phyloP scores from a whole-genome alignment of 2,888 invertebrate species.

The Papilio gigon region DNA sequence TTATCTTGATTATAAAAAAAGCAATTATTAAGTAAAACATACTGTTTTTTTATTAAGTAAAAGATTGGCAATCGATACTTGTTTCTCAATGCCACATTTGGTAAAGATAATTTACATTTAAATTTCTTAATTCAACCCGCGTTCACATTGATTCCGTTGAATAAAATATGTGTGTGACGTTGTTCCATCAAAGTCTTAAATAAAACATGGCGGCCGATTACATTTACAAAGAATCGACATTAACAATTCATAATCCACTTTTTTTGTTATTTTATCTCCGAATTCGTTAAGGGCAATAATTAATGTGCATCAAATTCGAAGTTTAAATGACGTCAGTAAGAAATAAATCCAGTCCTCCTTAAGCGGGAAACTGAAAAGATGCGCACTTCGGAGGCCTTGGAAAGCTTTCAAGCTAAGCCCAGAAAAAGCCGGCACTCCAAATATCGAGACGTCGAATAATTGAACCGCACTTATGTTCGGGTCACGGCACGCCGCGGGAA shows the following conservation, averaged over 20 bases:
- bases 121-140: slow-evolving; percentile 16
- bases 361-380: slow-evolving; percentile 23
- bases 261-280: slow-evolving; percentile 26
- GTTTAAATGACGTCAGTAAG: slow-evolving; percentile 21
- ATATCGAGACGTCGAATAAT: slow-evolving; percentile 34
- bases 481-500: slow-evolving; percentile 28
- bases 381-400: slow-evolving; percentile 24
- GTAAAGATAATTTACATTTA: neutral
- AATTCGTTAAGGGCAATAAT: slow-evolving; percentile 15
- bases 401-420: slow-evolving; percentile 27
- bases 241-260: slow-evolving; percentile 31
- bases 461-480: slow-evolving; percentile 27
- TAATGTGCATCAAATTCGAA: slow-evolving; percentile 19
- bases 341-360: slow-evolving; percentile 15
- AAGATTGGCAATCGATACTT: neutral
- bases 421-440: slow-evolving; percentile 35
- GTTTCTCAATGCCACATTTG: neutral
- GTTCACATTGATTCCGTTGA: slow-evolving; percentile 11
- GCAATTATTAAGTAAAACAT: no score
- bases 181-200: slow-evolving; percentile 17
- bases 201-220: slow-evolving; percentile 26
- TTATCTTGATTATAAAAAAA: no score
- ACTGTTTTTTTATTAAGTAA: neutral
- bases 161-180: slow-evolving; percentile 23
- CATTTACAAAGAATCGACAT: slow-evolving; percentile 22